Evolutionary conservation across 2,113 vertebrate species (phyloP), one percentile per base, ranked within the genome.

Genomic region (Macaca mulatta): DNA sequence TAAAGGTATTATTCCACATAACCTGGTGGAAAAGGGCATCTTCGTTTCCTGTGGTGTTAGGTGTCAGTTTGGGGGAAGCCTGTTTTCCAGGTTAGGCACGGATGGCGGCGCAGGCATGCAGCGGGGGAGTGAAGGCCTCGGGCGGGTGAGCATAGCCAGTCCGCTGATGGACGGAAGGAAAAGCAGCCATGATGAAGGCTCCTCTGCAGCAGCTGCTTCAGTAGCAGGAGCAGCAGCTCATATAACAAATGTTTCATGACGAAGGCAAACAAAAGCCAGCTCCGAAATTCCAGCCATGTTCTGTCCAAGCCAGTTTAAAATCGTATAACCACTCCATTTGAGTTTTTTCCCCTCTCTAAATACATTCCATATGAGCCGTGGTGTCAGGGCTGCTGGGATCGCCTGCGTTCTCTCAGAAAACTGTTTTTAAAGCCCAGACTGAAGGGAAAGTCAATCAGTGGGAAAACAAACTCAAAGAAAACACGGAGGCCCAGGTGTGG

Each of bases 251-350:
- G 98, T 97, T 98, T 98, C 98, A 86, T 97, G 98, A 98, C 97
- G 96, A 98, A 98, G 50, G 97, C 98, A 98, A 98, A 98, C 98
- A 98, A 98, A 99, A 98, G 98, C 98, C 98, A 98, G 97, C 96
- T 57, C 98, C 98, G 97, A 98, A 98, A 99, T 99, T 98, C 98
- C 98, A 98, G 96, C 98, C 97, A 57, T 12, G 27, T 97, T 97
- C 67, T 97, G 96, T 98, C 97, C 32, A 96, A 98, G 98, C 97
- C 98, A 97, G 95, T 97, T 98, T 98, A 96, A 97, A 98, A 98
- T 98, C 98, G 57, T 32, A 64, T 97, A 98, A 97, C 95, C 97
- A 61, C 95, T 98, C 96, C 38, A 92, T 82, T 96, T 93, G 89
- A 98, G 82, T 96, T 83, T 59, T 96, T 88, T 32, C 70, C 89